Base-by-base conservation (phyloP, 2,888 invertebrate species). In the Drosophila antonietae region DNA sequence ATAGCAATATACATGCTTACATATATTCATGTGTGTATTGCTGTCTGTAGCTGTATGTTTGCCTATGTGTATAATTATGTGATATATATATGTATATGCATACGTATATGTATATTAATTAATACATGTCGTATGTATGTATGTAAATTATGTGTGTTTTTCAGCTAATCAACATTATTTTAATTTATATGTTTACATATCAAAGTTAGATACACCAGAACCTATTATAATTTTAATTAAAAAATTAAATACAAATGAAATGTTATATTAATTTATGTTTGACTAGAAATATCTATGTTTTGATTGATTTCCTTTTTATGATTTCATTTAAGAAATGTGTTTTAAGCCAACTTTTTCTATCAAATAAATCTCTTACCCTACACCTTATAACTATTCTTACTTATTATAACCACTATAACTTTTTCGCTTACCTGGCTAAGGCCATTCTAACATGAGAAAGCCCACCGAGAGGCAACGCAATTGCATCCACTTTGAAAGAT, bases 361-460 rank as follows among this genome's bases (percentile, higher is more conserved):
- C 20, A 20, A 20, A 20, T 23, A 28, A 28, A 28, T 3, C 28
- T 1, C 20, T 15, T 28, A 47, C 28, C 9, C 10, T n/a, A 18
- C 1, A 20, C 1, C 18, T 37, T 15, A 52, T 5, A 52, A 1
- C 52, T 52, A 51, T 18, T 35, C 5, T 51, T 49, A 49, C n/a
- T 28, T 28, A 15, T 15, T 28, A 37, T 37, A 14, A 0, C 41
- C n/a, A 8, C n/a, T 5, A 3, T 0, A 12, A 14, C 6, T 20
- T 5, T 5, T 20, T 57, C 41, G 49, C 94, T 94, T 93, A 95
- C 95, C 95, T 94, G 92, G 95, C 95, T 93, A 95, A 93, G 93
- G 95, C 95, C 95, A 95, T 95, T 94, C 95, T 94, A 93, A 94
- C 94, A 94, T 95, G 94, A 93, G 94, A 94, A 92, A 94, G 94